Evolutionary conservation across 2,113 vertebrate species (phyloP).

Genomic region (Coreoperca whiteheadi): DNA sequence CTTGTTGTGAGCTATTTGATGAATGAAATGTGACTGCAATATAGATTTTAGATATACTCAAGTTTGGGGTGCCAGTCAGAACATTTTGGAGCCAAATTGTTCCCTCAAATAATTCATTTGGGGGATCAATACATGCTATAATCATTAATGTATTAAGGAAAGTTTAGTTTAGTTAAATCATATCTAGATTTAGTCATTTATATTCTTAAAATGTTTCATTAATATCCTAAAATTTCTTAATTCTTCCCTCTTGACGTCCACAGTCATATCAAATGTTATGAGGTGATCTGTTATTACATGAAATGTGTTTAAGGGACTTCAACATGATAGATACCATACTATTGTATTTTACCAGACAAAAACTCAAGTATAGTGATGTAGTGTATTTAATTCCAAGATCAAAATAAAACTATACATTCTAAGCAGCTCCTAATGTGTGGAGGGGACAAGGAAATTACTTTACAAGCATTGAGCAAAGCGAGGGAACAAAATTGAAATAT

Average conservation of each 20-base stretch:
- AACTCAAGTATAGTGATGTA: not conserved
- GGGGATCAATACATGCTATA: not conserved
- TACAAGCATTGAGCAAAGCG: not conserved
- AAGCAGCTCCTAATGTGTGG: not conserved
- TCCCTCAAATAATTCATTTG: not conserved
- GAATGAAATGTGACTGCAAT: not conserved
- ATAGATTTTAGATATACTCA: not conserved
- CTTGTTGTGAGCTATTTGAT: not conserved
- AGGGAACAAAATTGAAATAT: not conserved
- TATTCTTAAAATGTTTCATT: not conserved
- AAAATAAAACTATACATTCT: not conserved
- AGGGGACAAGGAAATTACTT: not conserved
- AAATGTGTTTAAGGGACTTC: not conserved
- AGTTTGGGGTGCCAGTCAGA: not conserved
- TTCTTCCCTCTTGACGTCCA: not conserved
- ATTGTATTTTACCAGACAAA: not conserved
- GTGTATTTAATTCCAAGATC: not conserved
- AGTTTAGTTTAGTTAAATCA: not conserved
- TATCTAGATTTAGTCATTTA: not conserved
- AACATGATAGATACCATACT: not conserved
- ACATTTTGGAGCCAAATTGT: not conserved
- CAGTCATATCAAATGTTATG: not conserved
- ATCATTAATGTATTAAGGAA: not conserved
- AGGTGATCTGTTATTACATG: not conserved
- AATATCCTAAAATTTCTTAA: not conserved